Evolutionary conservation across 2,113 vertebrate genomes (phyloP).

Genomic region (Dasyurus viverrinus): DNA sequence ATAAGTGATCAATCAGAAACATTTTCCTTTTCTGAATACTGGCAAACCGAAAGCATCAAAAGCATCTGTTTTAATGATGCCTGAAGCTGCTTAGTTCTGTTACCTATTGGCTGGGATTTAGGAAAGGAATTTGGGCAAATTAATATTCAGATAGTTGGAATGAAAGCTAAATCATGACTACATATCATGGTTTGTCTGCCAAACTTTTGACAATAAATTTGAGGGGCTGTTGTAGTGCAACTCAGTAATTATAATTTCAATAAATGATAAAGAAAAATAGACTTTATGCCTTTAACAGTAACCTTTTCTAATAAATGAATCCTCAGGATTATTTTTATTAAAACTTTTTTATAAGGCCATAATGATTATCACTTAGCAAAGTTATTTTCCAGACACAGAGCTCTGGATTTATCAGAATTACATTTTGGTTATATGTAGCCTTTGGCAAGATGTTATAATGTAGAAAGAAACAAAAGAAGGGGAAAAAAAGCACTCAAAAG

Average conservation of each 20-base stretch:
- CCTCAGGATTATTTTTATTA: slow-evolving; percentile 57
- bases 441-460: slow-evolving; percentile 72
- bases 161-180: neutral
- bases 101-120: neutral
- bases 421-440: slow-evolving; percentile 68
- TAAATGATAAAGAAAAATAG: slow-evolving; percentile 67
- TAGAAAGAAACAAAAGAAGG: slow-evolving; percentile 74
- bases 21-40: neutral
- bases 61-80: neutral
- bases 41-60: neutral
- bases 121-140: neutral
- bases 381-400: slow-evolving; percentile 70
- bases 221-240: neutral
- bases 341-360: slow-evolving; percentile 70
- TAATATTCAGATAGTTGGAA: slow-evolving; percentile 32
- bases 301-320: slow-evolving; percentile 65
- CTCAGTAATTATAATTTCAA: slow-evolving; percentile 1
- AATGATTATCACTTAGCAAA: slow-evolving; percentile 55
- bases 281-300: slow-evolving; percentile 37
- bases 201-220: slow-evolving; percentile 21
- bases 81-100: neutral
- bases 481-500: slow-evolving; percentile 71
- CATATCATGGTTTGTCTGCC: slow-evolving; percentile 5
- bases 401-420: slow-evolving; percentile 68
- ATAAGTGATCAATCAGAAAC: neutral